These are phyloP conservation scores for Cantharis rustica DNA, from an alignment of 2,888 invertebrate species.

Conservation along the genomic window DNA sequence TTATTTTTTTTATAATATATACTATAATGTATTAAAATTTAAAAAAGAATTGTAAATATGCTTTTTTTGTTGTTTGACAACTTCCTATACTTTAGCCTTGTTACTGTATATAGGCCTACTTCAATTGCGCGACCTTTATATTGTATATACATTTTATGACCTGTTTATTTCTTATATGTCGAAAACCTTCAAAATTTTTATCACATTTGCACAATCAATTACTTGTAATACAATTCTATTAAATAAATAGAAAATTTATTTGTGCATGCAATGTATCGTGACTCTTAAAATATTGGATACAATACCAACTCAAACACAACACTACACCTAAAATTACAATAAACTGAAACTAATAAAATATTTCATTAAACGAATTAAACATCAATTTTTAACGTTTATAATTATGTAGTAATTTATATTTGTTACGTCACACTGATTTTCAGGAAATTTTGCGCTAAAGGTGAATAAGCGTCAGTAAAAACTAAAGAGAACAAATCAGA, in stretches of 20 bases:
- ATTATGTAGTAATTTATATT: neutral
- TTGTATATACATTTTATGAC: conserved; percentile 25
- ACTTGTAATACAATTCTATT: neutral
- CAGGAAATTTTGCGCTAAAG: neutral
- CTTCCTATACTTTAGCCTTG: conserved; percentile 29
- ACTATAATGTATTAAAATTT: neutral
- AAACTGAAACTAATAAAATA: neutral
- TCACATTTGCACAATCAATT: conserved; percentile 8
- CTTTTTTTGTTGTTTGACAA: conserved; percentile 6
- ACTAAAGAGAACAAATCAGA: neutral
- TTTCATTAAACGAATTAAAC: neutral
- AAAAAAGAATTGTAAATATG: neutral
- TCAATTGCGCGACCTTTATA: conserved; percentile 22
- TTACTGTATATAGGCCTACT: conserved; percentile 22
- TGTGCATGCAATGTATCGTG: neutral
- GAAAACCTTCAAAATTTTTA: conserved; percentile 26
- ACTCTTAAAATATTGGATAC: neutral
- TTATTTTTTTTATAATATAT: neutral
- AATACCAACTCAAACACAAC: neutral
- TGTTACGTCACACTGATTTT: neutral
- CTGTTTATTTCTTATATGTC: conserved; percentile 28
- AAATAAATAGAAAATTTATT: neutral
- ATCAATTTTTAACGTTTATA: neutral
- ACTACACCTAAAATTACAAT: neutral
- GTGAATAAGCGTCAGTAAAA: neutral